Evolutionary conservation across 2,797 vertebrate species (phyloP), one percentile per base, ranked within the genome.

Genomic region (Rhadinocentrus ornatus): DNA sequence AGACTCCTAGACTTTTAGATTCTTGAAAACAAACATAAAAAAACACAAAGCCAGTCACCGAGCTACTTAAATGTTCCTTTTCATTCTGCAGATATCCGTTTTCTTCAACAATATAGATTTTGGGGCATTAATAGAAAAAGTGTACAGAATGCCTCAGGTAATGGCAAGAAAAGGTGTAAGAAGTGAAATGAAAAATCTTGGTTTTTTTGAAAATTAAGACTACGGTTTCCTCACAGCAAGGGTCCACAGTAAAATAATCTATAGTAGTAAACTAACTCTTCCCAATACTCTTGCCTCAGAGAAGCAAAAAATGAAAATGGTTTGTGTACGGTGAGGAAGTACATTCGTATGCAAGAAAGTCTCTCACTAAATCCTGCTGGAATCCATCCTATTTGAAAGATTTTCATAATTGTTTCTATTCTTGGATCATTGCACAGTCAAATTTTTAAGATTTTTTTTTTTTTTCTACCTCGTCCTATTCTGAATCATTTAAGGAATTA

Each of bases 331-430:
- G 13, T 24, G 34, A 46, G 27, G 15, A 50, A 59, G 46, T 58
- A 37, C 61, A 72, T 77, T 58, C 73, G 69, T 72, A 69, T 82
- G 75, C 84, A 71, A 29, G 8, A 44, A 73, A 62, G 58, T 66
- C 65, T 57, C 64, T 56, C 64, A 50, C 48, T 79, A 80, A 88
- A 85, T 86, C 85, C 77, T 71, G 56, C 71, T 86, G 80, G 82
- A 90, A 84, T 69, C 64, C 60, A 29, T 86, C 81, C 86, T 80
- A 29, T 76, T 88, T 74, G 59, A 82, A 81, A 82, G 80, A 75
- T 84, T 84, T 83, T 61, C 52, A 83, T 85, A 76, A 87, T 88
- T 86, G 75, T 84, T 82, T 86, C 68, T 81, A 75, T 88, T 86
- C 66, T 60, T 81, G 75, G 71, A 82, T 53, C 65, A 29, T 6